These are phyloP conservation scores for Orchesellides sinensis DNA, from an alignment of 2,888 invertebrate genomes.

Conservation along the genomic window DNA sequence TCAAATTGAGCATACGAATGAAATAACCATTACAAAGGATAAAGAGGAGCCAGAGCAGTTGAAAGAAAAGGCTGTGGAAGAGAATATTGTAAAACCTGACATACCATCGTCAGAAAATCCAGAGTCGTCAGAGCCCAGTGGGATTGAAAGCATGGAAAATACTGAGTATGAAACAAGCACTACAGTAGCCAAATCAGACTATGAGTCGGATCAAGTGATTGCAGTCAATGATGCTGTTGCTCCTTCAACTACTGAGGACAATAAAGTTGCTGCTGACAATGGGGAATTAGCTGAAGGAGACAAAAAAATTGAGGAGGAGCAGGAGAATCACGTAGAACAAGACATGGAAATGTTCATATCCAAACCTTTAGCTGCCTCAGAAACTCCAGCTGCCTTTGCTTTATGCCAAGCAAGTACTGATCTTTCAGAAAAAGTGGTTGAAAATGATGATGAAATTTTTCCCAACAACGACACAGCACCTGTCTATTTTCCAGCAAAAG, in stretches of 20 bases:
- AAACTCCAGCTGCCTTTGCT: constrained; percentile 3
- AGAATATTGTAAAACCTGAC: background rate
- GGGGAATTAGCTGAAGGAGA: constrained; percentile 39
- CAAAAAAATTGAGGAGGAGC: constrained; percentile 59
- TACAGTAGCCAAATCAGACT: constrained; percentile 41
- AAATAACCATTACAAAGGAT: background rate
- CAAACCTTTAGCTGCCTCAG: constrained; percentile 1
- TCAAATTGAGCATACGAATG: background rate
- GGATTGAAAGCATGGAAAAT: constrained; percentile 38
- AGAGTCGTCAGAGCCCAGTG: constrained; percentile 32
- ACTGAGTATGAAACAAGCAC: constrained; percentile 14
- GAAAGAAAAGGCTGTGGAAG: constrained; percentile 9
- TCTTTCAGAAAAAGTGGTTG: background rate
- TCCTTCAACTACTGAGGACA: constrained; percentile 37
- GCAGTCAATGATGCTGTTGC: constrained; percentile 15
- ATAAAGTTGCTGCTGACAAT: constrained; percentile 49
- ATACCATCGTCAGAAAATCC: background rate
- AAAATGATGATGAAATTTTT: constrained; percentile 11
- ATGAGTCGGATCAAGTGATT: constrained; percentile 41
- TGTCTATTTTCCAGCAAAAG: constrained; percentile 32
- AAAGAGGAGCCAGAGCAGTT: background rate
- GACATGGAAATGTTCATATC: constrained; percentile 30
- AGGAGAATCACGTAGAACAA: constrained; percentile 29
- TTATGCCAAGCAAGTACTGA: background rate
- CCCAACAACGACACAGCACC: background rate